These are phyloP conservation scores for Philypnodon macrostomus DNA, from an alignment of 2,797 vertebrate species.

Conservation along the genomic window DNA sequence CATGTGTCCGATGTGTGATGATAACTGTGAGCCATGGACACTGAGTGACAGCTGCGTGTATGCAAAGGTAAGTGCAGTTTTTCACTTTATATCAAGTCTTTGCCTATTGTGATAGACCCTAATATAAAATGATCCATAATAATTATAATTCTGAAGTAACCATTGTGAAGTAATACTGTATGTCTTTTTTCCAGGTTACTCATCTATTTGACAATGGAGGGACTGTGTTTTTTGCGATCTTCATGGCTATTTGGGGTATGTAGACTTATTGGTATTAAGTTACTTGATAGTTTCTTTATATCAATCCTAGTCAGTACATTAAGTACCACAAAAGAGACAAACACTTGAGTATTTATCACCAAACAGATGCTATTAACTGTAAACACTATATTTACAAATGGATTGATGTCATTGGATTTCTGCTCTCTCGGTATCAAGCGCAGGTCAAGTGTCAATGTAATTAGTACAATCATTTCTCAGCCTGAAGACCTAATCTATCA, in stretches of 20 bases:
- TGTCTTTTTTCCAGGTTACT: slow-evolving; percentile 83
- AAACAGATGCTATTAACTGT: slow-evolving; percentile 23
- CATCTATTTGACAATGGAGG: slow-evolving; percentile 98
- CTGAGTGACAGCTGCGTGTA: slow-evolving; percentile 96
- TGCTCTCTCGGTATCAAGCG: slow-evolving; percentile 8
- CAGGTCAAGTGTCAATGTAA: slow-evolving; percentile 46
- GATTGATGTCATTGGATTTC: slow-evolving; percentile 25
- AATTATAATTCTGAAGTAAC: too few relatives aligned
- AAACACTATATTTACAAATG: slow-evolving; percentile 31
- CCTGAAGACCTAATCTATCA: slow-evolving; percentile 23
- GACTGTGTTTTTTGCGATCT: slow-evolving; percentile 98
- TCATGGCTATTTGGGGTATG: slow-evolving; percentile 99
- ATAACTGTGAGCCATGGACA: slow-evolving; percentile 87
- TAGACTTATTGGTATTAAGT: slow-evolving; percentile 16
- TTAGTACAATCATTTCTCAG: slow-evolving; percentile 56
- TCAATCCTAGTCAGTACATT: slow-evolving; percentile 14
- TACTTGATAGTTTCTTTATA: slow-evolving; percentile 13
- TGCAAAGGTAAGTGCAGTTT: slow-evolving; percentile 85
- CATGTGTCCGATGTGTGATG: slow-evolving; percentile 98
- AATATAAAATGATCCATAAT: too few relatives aligned
- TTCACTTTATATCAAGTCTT: neutral
- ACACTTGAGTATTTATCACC: slow-evolving; percentile 27
- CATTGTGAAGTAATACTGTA: neutral
- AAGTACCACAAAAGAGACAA: too few relatives aligned
- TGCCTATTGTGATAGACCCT: too few relatives aligned